Percentiles rank a stretch among this genome's conserved stretches.
phyloP scores from a whole-genome alignment of 2,888 invertebrate genomes.

The Harpalus rufipes region DNA sequence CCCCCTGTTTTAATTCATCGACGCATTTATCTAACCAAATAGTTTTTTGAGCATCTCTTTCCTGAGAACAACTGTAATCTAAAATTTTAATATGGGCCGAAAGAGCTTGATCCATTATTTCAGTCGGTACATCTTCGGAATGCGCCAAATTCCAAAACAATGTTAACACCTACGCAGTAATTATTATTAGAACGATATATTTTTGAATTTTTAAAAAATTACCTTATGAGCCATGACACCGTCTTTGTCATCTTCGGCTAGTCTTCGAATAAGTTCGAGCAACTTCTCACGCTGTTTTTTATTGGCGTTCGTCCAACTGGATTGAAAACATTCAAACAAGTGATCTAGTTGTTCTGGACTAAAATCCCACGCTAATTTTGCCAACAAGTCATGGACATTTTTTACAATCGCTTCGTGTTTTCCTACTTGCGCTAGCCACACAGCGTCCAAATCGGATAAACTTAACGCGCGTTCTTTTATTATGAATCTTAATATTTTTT shows the following conservation, averaged over 20 bases:
- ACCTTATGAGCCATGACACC: constrained; percentile 99
- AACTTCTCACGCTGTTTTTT: constrained; percentile 97
- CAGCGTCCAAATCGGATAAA: constrained; percentile 93
- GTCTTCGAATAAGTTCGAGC: constrained; percentile 93
- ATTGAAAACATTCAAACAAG: constrained; percentile 97
- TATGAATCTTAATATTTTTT: constrained; percentile 97
- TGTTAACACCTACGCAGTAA: constrained; percentile 84
- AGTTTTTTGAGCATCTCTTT: constrained; percentile 96
- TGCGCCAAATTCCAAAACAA: constrained; percentile 98
- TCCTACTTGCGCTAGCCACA: constrained; percentile 98
- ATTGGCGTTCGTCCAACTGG: constrained; percentile 94
- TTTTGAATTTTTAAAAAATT: constrained; percentile 6
- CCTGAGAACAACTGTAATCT: constrained; percentile 98
- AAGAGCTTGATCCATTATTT: constrained; percentile 98
- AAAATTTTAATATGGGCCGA: constrained; percentile 97
- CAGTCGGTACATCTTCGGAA: constrained; percentile 96
- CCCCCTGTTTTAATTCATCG: constrained; percentile 93
- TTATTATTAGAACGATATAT: constrained; percentile 65
- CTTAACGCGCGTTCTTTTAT: constrained; percentile 95
- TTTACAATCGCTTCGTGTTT: constrained; percentile 99
- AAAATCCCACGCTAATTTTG: constrained; percentile 99
- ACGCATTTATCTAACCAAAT: constrained; percentile 97
- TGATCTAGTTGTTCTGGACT: constrained; percentile 98
- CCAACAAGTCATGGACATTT: constrained; percentile 96
- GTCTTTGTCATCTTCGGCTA: constrained; percentile 99